Conservation (phyloP, 1,140 invertebrate species). For the Matsumurasca onukii region DNA sequence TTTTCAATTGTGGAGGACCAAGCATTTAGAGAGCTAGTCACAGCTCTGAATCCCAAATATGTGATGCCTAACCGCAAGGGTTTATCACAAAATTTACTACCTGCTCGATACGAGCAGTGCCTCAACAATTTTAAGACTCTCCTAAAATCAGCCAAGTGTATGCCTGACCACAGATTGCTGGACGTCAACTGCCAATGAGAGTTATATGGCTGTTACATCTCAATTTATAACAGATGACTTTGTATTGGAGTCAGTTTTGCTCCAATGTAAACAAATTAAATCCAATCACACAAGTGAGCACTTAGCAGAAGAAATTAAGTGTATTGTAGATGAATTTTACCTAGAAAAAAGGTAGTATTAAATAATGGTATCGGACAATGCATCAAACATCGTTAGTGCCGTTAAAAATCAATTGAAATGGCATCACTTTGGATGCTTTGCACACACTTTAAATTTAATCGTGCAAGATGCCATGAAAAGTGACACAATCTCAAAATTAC, state of each 20-base stretch:
- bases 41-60: background rate
- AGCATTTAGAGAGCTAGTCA: background rate
- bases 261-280: background rate
- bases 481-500: background rate
- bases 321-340: background rate
- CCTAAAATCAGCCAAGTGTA: background rate
- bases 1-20: background rate
- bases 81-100: background rate
- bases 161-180: constrained; percentile 7
- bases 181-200: background rate
- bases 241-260: background rate
- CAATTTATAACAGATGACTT: background rate
- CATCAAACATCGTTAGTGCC: background rate
- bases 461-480: background rate
- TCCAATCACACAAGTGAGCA: background rate
- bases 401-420: background rate
- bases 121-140: background rate
- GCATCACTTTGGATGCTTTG: constrained; percentile 3
- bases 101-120: background rate
- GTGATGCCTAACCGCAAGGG: background rate
- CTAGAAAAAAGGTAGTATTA: background rate
- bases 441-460: constrained; percentile 1
- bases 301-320: background rate
- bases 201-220: background rate
- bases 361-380: background rate